Percentiles rank a stretch among this genome's conserved stretches.
phyloP scores from a whole-genome alignment of 2,888 invertebrate genomes.

The Dichetophora obliterata region DNA sequence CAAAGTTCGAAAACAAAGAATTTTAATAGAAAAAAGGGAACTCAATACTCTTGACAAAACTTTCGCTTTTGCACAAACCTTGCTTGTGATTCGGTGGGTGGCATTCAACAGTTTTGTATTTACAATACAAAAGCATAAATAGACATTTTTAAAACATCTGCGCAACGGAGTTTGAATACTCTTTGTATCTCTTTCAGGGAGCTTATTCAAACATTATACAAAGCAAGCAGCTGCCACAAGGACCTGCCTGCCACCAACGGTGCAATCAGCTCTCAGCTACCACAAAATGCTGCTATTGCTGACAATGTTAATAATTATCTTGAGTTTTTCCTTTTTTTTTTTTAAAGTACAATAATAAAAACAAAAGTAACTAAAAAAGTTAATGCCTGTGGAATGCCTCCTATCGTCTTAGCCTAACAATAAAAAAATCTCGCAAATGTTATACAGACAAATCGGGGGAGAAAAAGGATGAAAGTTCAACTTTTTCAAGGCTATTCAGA shows the following conservation, averaged over 20 bases:
- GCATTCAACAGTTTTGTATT: no score
- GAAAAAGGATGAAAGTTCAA: background rate
- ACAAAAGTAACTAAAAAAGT: background rate
- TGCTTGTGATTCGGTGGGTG: no score
- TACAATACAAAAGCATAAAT: no score
- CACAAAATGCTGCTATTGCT: background rate
- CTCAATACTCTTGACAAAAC: no score
- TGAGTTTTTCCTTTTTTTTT: slow-evolving; percentile 16
- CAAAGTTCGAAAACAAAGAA: no score
- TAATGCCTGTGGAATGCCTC: no score
- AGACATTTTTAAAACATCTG: no score
- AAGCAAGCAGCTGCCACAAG: background rate
- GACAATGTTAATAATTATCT: slow-evolving; percentile 23
- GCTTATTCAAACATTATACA: background rate
- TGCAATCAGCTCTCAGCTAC: background rate
- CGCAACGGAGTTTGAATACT: no score
- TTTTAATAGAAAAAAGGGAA: no score
- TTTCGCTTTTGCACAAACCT: no score
- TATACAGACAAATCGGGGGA: background rate
- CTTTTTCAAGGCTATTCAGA: background rate
- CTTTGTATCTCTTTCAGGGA: no score
- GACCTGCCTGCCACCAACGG: background rate
- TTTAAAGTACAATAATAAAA: slow-evolving; percentile 2
- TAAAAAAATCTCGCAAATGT: background rate
- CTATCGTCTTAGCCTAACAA: background rate